A percentile compares a stretch with the other conserved stretches of the same genome.
phyloP scores from a whole-genome alignment of 2,888 invertebrate species.

The Pandemis cinnamomeana region DNA sequence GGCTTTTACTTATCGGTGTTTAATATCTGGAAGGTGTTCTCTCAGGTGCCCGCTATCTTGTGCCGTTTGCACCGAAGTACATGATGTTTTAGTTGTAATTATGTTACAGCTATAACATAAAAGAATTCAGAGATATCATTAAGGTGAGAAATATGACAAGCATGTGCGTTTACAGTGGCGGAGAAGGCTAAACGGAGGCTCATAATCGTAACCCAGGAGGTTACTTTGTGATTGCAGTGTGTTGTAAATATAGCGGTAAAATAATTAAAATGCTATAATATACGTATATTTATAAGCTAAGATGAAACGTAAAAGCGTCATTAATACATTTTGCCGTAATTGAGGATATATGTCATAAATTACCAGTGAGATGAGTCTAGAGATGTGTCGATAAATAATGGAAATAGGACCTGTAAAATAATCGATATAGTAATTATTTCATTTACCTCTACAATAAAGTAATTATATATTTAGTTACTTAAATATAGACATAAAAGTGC shows the following conservation, averaged over 20 bases:
- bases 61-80: not conserved
- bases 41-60: not conserved
- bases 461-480: no score
- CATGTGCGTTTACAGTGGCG: slow-evolving; percentile 14
- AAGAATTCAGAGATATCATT: not conserved
- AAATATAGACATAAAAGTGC: no score
- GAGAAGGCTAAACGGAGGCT: slow-evolving; percentile 21
- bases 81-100: not conserved
- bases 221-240: slow-evolving; percentile 22
- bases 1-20: slow-evolving; percentile 5
- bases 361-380: not conserved
- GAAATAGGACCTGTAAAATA: no score
- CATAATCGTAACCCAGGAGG: slow-evolving; percentile 1
- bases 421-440: no score
- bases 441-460: no score
- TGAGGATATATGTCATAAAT: not conserved
- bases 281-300: no score
- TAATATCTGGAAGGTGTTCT: not conserved
- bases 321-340: not conserved
- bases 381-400: not conserved
- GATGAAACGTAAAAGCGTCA: slow-evolving; percentile 10
- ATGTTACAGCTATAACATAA: not conserved
- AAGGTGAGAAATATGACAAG: not conserved
- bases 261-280: slow-evolving; percentile 7
- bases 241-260: slow-evolving; percentile 29